phyloP scores from a whole-genome alignment of 2,888 invertebrate genomes.

The Sialis lutaria region DNA sequence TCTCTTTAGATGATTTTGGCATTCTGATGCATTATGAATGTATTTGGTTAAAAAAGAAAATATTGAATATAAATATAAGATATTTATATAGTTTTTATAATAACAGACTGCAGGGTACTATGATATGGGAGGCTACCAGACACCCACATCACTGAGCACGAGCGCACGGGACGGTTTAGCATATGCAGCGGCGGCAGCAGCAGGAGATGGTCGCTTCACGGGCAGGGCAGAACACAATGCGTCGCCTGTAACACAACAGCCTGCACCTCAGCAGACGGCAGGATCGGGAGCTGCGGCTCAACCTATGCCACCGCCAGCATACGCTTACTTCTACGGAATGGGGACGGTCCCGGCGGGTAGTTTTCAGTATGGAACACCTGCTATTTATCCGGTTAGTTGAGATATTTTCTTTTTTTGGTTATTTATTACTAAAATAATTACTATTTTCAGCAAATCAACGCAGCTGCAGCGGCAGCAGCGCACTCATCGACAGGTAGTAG shows the following conservation, averaged over 20 bases:
- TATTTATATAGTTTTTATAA: constrained; percentile 9
- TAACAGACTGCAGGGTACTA: constrained; percentile 39
- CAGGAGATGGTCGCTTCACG: constrained; percentile 44
- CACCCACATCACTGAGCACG: constrained; percentile 50
- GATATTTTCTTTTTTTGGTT: not conserved
- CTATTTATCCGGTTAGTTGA: constrained; percentile 48
- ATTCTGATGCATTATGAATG: not conserved
- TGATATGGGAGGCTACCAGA: constrained; percentile 51
- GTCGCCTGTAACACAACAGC: constrained; percentile 60
- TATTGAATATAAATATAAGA: constrained; percentile 2
- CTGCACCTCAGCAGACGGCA: constrained; percentile 52
- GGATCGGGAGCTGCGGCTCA: constrained; percentile 39
- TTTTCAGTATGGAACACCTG: constrained; percentile 50
- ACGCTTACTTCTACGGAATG: constrained; percentile 57
- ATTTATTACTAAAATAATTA: not conserved
- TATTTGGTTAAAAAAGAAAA: not conserved
- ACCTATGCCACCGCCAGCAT: constrained; percentile 49
- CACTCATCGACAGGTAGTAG: constrained; percentile 48
- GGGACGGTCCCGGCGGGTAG: constrained; percentile 44
- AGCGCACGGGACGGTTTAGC: constrained; percentile 47
- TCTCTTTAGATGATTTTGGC: not conserved
- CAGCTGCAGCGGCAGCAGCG: constrained; percentile 36
- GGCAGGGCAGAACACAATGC: constrained; percentile 57
- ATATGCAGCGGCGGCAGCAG: constrained; percentile 51
- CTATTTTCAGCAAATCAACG: constrained; percentile 41